Percentiles rank a stretch among this genome's conserved stretches.
Conservation (phyloP, 2,113 vertebrate genomes). For the Todiramphus chloris region DNA sequence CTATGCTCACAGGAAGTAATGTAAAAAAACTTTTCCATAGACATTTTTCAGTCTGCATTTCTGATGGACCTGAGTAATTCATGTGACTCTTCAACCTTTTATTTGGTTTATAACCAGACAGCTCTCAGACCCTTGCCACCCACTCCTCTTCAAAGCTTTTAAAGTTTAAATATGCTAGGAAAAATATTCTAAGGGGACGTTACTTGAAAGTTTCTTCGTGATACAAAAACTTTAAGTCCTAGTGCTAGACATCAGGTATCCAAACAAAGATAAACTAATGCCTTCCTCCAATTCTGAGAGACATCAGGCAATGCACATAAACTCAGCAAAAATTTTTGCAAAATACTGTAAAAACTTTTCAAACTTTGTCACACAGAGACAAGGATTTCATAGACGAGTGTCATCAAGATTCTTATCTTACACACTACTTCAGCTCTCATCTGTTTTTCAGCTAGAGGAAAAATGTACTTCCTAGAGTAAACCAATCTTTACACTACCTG, state of each 20-base stretch:
- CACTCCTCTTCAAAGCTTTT: neutral
- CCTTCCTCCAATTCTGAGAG: neutral
- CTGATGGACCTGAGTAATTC: neutral
- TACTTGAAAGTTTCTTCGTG: neutral
- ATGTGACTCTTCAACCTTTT: neutral
- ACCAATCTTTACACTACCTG: neutral
- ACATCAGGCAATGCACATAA: neutral
- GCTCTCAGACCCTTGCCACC: neutral
- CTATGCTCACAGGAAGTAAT: neutral
- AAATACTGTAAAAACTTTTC: neutral
- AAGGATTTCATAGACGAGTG: neutral
- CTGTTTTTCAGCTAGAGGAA: neutral
- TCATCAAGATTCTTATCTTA: neutral
- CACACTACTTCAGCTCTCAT: neutral
- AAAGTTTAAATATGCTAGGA: neutral
- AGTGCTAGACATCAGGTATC: neutral
- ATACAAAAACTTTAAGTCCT: neutral
- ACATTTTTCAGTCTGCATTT: neutral
- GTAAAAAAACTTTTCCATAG: neutral
- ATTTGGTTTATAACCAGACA: neutral
- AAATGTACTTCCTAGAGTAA: neutral
- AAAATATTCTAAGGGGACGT: neutral
- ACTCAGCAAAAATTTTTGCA: neutral
- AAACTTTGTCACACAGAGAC: neutral
- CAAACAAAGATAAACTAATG: neutral